Conservation (phyloP, 2,888 invertebrate species). For the Dolichopus griseipennis region DNA sequence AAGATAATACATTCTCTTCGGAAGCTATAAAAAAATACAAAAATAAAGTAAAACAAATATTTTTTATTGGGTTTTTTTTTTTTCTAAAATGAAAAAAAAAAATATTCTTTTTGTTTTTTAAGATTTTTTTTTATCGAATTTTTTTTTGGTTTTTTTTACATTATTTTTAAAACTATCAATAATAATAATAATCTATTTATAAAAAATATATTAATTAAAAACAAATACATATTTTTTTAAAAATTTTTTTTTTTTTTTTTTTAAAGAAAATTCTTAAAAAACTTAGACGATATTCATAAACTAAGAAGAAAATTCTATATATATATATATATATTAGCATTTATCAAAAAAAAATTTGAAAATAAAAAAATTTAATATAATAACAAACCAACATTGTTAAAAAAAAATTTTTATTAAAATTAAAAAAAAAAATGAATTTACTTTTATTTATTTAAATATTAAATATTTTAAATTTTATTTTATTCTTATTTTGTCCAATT, state of each 20-base stretch:
- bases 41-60: not conserved
- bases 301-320: slow-evolving; percentile 4
- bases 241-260: not conserved
- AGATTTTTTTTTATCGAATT: no score
- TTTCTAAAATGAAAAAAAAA: no score
- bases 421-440: no score
- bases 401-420: no score
- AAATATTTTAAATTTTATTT: no score
- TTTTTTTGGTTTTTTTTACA: not conserved
- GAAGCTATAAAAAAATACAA: slow-evolving; percentile 54
- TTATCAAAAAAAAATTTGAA: not conserved
- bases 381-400: not conserved
- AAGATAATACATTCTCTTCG: slow-evolving; percentile 83
- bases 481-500: no score
- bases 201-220: slow-evolving; percentile 13
- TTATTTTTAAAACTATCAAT: slow-evolving; percentile 1
- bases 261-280: not conserved
- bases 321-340: no score
- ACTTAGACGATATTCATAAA: slow-evolving; percentile 1
- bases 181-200: not conserved
- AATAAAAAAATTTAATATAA: not conserved
- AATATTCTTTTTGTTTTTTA: no score
- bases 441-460: no score
- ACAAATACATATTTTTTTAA: not conserved
- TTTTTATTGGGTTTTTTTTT: no score